Evolutionary conservation across 2,797 vertebrate species (phyloP), one percentile per base, ranked within the genome.

Genomic region (Enteromius radiatus): DNA sequence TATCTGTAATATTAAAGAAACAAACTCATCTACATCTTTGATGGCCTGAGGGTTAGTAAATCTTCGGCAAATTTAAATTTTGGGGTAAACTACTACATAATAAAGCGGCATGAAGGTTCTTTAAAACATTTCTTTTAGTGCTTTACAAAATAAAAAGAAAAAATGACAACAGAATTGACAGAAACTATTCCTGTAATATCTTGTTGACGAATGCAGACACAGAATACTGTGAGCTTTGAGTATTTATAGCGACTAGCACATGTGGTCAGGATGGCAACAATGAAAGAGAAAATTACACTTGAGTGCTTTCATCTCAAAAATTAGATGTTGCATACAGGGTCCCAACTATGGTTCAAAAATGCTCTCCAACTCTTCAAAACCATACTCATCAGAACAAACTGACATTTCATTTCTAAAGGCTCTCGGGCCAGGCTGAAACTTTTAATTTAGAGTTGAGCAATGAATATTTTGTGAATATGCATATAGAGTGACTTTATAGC

Each of bases 231-330:
- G 67, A 80, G 78, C 38, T 36, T 21, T 12, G 52, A 71, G 38
- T 80, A 80, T 80, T 80, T 80, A 71, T 71, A 80, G 67, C 12
- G 23, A 61, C 38, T 59, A 26, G 41, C 12, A 76, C n/a, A 31
- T 80, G 68, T 63, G 68, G 61, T 70, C 45, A 43, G 65, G 65
- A 80, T 6, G 36, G 78, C 36, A 69, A 36, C 1, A 3, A 10
- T 0, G 10, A 10, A 59, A 38, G 49, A 45, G 79, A 81, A 81
- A 73, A 73, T 73, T 63, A 81, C 33, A 79, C 65, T 43, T 63
- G 41, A 81, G 68, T 49, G 68, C 56, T 81, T 73, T 81, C 54
- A 63, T 38, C 41, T 63, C 56, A 75, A 69, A 71, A 71, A 68
- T 69, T 21, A 77, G 52, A 77, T 14, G 73, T 47, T 41, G 21